Evolutionary conservation across 1,140 invertebrate species (phyloP).

Genomic region (Solenopsis invicta): DNA sequence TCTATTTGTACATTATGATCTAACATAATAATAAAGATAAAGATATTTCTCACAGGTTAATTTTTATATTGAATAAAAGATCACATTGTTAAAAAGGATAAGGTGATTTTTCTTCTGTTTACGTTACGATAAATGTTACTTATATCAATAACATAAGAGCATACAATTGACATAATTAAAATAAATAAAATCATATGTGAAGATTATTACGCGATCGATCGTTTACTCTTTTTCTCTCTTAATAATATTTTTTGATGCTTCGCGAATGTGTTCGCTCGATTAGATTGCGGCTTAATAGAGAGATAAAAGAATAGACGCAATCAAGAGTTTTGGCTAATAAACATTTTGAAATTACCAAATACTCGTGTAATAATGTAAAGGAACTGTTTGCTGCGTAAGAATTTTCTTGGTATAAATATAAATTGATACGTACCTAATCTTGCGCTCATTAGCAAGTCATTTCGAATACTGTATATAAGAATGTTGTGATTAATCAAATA

Average conservation of each 20-base stretch:
- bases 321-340: not conserved
- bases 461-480: not conserved
- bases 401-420: not conserved
- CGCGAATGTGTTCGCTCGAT: not conserved
- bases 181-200: not conserved
- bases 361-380: not conserved
- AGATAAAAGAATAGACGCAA: not conserved
- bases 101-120: not conserved
- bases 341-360: not conserved
- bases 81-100: not conserved
- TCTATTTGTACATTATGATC: not conserved
- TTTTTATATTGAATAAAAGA: not conserved
- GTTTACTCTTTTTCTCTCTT: conserved; percentile 17
- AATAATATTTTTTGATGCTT: conserved; percentile 18
- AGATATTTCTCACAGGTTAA: not conserved
- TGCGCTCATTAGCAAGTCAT: not conserved
- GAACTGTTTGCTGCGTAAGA: not conserved
- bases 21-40: not conserved
- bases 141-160: not conserved
- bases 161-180: not conserved
- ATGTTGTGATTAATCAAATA: not conserved
- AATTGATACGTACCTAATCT: not conserved
- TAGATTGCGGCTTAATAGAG: not conserved
- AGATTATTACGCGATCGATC: not conserved
- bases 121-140: not conserved